A percentile compares a stretch with the other conserved stretches of the same genome.
Conservation (phyloP, 1,140 invertebrate genomes). For the Mercenaria mercenaria region DNA sequence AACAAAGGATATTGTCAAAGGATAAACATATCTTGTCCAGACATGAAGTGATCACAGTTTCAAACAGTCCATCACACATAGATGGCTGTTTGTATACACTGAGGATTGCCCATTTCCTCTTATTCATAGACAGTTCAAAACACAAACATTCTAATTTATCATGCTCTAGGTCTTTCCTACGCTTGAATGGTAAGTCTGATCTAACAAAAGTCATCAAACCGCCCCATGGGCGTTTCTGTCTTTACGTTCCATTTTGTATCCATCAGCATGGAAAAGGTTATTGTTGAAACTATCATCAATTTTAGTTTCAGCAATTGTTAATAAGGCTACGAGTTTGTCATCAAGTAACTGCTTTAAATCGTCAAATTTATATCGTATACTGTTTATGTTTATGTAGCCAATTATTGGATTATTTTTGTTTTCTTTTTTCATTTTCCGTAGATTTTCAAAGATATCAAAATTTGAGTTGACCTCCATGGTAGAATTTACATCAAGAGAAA, state of each 20-base stretch:
- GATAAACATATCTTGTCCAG: not conserved
- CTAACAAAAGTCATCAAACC: constrained; percentile 31
- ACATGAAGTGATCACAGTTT: not conserved
- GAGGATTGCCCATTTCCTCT: not conserved
- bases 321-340: not conserved
- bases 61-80: not conserved
- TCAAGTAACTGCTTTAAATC: not conserved
- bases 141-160: not conserved
- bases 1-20: constrained; percentile 45
- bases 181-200: constrained; percentile 32
- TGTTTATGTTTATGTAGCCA: constrained; percentile 23
- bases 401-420: not conserved
- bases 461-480: not conserved
- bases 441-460: constrained; percentile 7
- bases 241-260: constrained; percentile 10
- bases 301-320: constrained; percentile 11
- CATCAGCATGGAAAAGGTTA: not conserved
- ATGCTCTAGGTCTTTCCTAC: constrained; percentile 28
- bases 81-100: not conserved
- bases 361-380: constrained; percentile 20
- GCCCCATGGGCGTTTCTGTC: constrained; percentile 42
- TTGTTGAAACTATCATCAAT: not conserved
- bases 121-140: constrained; percentile 21
- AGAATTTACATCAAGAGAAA: no score
- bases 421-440: not conserved